These are phyloP conservation scores for Orchesella flavescens DNA, from an alignment of 2,888 invertebrate genomes.

Conservation along the genomic window DNA sequence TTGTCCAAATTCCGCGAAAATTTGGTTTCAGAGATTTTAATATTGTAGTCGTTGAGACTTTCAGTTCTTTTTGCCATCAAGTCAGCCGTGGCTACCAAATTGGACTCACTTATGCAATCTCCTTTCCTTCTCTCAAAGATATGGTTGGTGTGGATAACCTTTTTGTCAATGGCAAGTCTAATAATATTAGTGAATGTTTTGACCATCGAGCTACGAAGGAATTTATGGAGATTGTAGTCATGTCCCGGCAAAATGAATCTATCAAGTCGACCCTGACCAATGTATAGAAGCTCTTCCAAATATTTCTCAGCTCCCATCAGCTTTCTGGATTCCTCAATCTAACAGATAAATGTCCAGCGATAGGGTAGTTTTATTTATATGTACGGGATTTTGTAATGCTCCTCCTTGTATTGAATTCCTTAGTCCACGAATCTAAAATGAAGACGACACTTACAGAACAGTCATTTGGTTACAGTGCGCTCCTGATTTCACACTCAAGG, in stretches of 20 bases:
- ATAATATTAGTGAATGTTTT: constrained; percentile 37
- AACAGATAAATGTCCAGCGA: constrained; percentile 44
- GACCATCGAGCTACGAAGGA: neutral
- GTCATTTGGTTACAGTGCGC: neutral
- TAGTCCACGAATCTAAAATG: constrained; percentile 20
- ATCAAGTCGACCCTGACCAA: constrained; percentile 27
- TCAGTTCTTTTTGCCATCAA: neutral
- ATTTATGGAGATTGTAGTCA: neutral
- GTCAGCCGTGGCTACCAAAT: neutral
- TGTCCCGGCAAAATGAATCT: constrained; percentile 30
- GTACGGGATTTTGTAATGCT: neutral
- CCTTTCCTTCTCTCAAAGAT: too few species aligned
- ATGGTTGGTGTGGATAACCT: neutral
- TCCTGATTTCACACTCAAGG: constrained; percentile 7
- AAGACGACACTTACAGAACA: constrained; percentile 21
- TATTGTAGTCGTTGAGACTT: constrained; percentile 40
- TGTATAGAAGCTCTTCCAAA: constrained; percentile 10
- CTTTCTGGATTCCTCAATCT: constrained; percentile 12
- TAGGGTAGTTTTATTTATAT: constrained; percentile 12
- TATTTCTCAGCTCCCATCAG: constrained; percentile 3
- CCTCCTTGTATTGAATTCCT: too few species aligned
- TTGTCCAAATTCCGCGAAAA: too few species aligned
- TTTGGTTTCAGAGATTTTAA: constrained; percentile 59
- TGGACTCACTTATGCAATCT: neutral
- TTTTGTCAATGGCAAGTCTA: constrained; percentile 8